Evolutionary conservation across 2,888 invertebrate species (phyloP).

Genomic region (Reticulitermes lucifugus): DNA sequence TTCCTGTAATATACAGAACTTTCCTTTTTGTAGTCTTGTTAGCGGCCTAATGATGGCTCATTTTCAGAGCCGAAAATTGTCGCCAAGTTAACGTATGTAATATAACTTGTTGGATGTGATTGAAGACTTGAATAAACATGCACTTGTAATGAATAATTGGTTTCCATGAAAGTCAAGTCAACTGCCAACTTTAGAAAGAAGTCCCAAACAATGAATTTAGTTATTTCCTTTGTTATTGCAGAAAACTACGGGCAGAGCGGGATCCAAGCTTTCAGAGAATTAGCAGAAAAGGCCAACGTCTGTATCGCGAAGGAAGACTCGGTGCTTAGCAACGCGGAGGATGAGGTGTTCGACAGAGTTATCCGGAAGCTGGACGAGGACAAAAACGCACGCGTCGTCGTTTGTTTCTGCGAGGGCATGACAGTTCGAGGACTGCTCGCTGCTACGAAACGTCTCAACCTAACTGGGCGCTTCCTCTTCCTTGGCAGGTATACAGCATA

Average conservation of each 20-base stretch:
- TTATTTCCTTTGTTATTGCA: conserved; percentile 59
- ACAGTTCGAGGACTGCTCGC: conserved; percentile 75
- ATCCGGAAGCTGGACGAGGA: conserved; percentile 69
- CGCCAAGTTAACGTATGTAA: too few relatives aligned
- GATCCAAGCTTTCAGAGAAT: conserved; percentile 78
- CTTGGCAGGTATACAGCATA: conserved; percentile 71
- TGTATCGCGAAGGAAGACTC: conserved; percentile 79
- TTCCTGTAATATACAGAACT: too few relatives aligned
- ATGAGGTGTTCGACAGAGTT: conserved; percentile 69
- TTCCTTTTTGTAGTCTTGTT: too few relatives aligned
- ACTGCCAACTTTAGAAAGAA: too few relatives aligned
- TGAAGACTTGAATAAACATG: too few relatives aligned
- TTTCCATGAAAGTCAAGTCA: too few relatives aligned
- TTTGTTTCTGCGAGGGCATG: conserved; percentile 84
- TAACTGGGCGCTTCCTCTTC: conserved; percentile 72
- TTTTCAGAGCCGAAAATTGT: too few relatives aligned
- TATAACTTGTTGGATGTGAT: too few relatives aligned
- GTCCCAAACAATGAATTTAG: too few relatives aligned
- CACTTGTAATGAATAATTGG: too few relatives aligned
- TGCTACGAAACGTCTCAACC: conserved; percentile 70
- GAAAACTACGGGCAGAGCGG: conserved; percentile 84
- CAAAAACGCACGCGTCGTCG: conserved; percentile 71
- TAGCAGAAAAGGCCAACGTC: conserved; percentile 74
- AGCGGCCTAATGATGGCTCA: too few relatives aligned
- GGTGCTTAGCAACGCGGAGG: conserved; percentile 71